Base-by-base conservation (phyloP, 2,797 vertebrate species). In the Acanthurus lineatus region DNA sequence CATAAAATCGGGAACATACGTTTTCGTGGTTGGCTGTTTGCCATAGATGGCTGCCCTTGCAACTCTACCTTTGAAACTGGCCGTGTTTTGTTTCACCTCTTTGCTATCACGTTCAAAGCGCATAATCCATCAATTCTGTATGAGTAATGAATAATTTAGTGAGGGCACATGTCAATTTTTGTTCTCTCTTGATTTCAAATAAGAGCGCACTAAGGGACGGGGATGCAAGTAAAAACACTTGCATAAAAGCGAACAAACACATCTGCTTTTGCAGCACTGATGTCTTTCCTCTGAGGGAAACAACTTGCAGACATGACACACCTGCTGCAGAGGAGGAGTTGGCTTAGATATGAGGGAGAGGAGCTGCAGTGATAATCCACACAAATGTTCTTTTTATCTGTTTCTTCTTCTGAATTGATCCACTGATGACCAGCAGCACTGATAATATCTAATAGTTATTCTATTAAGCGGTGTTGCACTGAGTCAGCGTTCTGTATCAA, bases 61-160 rank as follows among this genome's bases (percentile, higher is more conserved):
- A 59, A 28, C 32, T 9, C 14, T 1, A 5, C 48, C 11, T 79
- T 17, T 11, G 35, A 80, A 60, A 69, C 70, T 51, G 15, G 14
- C 28, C 9, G 60, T 71, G 47, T 87, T 81, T 48, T 42, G 69
- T 84, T 73, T n/a, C 22, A 2, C 47, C 32, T 48, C 35, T 44
- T 64, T 60, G 76, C 44, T 69, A 32, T 72, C 63, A 32, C 57
- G 74, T 80, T 82, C 73, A 79, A 75, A 77, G 69, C 7, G 17
- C 63, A 80, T 83, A 63, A 67, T 78, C 42, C 65, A 74, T 85
- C 59, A 73, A 73, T 82, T 79, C 60, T 88, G 68, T 53, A 79
- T n/a, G 51, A 72, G 74, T 61, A 7, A 56, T 93, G 44, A 89
- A 91, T 91, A 66, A 93, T 92, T 89, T 48, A 89, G 19, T 4